Evolutionary conservation across 2,888 invertebrate genomes (phyloP).

Genomic region (Pelosia muscerda): DNA sequence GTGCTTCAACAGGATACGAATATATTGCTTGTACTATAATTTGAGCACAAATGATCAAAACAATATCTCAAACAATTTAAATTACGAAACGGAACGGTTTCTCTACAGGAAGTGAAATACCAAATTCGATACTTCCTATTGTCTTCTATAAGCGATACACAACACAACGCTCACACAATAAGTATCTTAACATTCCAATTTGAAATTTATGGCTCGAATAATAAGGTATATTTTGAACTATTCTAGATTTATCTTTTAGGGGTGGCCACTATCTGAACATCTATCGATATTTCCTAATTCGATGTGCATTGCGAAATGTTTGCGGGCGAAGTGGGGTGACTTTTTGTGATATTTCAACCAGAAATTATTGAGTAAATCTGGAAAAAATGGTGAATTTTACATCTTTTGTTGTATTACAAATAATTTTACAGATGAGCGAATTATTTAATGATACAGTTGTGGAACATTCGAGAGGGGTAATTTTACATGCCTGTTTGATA

Average conservation of each 20-base stretch:
- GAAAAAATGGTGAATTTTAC: constrained; percentile 26
- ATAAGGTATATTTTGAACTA: constrained; percentile 24
- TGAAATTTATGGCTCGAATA: constrained; percentile 3
- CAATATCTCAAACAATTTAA: constrained; percentile 26
- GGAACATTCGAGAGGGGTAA: not conserved
- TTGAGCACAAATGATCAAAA: constrained; percentile 11
- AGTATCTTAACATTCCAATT: constrained; percentile 5
- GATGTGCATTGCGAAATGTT: constrained; percentile 66
- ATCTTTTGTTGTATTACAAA: constrained; percentile 23
- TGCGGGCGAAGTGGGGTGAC: constrained; percentile 47
- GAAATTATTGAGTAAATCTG: constrained; percentile 60
- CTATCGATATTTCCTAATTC: constrained; percentile 59
- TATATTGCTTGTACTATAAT: constrained; percentile 8
- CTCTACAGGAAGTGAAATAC: constrained; percentile 38
- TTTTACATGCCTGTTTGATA: not conserved
- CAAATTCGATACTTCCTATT: constrained; percentile 52
- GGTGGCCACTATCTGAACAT: constrained; percentile 44
- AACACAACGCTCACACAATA: constrained; percentile 39
- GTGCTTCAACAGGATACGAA: not conserved
- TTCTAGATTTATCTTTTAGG: constrained; percentile 30
- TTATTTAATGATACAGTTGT: constrained; percentile 20
- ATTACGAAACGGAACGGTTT: constrained; percentile 36
- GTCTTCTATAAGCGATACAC: constrained; percentile 42
- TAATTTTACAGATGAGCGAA: constrained; percentile 19
- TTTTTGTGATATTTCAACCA: constrained; percentile 60